Percentiles rank a stretch among this genome's conserved stretches.
These are phyloP conservation scores for Aptenodytes patagonicus DNA, from an alignment of 2,113 vertebrate species.

Conservation along the genomic window DNA sequence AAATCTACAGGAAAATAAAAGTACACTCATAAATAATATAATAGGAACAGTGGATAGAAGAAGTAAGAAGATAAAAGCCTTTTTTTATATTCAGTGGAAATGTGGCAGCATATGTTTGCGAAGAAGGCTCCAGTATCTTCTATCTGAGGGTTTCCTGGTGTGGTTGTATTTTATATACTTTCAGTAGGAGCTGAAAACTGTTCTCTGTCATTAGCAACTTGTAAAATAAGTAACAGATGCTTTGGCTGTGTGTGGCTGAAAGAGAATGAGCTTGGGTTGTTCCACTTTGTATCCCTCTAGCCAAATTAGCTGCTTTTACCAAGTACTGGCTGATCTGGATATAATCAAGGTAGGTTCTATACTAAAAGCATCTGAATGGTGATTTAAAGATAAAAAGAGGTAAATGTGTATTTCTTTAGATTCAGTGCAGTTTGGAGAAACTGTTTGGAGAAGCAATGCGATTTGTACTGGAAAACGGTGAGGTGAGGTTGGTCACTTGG, in stretches of 20 bases:
- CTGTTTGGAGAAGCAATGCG: not conserved
- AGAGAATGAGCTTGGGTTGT: not conserved
- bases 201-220: constrained; percentile 58
- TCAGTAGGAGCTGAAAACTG: constrained; percentile 35
- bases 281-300: not conserved
- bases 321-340: not conserved
- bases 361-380: not conserved
- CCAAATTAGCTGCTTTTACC: not conserved
- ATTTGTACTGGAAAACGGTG: not conserved
- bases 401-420: not conserved
- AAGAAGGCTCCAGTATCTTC: not conserved
- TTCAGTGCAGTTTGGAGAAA: not conserved
- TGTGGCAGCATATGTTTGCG: not conserved
- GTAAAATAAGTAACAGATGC: constrained; percentile 70
- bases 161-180: constrained; percentile 11
- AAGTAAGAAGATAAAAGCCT: not conserved
- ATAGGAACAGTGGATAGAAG: not conserved
- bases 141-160: not conserved
- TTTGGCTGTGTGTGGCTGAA: constrained; percentile 33
- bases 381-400: not conserved
- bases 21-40: not conserved
- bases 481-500: not conserved
- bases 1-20: constrained; percentile 18
- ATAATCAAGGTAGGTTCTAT: not conserved
- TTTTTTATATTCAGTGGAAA: not conserved